Evolutionary conservation across 2,113 vertebrate species (phyloP).

Genomic region (Vireo altiloquus): DNA sequence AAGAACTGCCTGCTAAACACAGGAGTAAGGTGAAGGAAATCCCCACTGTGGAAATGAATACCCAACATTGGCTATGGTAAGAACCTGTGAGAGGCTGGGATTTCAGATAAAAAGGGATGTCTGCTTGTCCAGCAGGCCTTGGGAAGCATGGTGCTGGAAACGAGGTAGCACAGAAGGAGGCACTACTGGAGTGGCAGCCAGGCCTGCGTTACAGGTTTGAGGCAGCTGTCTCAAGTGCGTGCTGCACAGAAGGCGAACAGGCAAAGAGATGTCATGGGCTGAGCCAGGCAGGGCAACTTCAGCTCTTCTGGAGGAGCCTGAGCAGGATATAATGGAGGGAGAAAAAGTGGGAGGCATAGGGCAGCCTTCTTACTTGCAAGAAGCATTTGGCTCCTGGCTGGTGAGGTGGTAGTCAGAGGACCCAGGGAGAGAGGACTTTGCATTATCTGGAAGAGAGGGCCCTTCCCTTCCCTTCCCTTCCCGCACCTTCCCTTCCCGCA

Average conservation of each 20-base stretch:
- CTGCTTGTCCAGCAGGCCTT: neutral
- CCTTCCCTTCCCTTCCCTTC: neutral
- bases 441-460: neutral
- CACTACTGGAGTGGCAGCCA: neutral
- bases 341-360: neutral
- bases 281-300: neutral
- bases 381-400: neutral
- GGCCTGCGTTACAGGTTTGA: neutral
- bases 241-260: neutral
- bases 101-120: neutral
- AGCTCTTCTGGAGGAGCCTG: neutral
- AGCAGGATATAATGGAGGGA: neutral
- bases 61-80: constrained; percentile 68
- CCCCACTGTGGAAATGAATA: constrained; percentile 49
- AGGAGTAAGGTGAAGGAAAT: constrained; percentile 57
- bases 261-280: neutral
- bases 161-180: neutral
- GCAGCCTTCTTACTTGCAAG: neutral
- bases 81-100: neutral
- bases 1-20: constrained; percentile 56
- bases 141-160: neutral
- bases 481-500: too few species aligned
- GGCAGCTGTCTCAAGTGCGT: neutral
- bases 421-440: neutral
- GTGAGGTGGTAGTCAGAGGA: neutral